phyloP scores from a whole-genome alignment of 2,888 invertebrate species.

The Podotricha telesiphe region DNA sequence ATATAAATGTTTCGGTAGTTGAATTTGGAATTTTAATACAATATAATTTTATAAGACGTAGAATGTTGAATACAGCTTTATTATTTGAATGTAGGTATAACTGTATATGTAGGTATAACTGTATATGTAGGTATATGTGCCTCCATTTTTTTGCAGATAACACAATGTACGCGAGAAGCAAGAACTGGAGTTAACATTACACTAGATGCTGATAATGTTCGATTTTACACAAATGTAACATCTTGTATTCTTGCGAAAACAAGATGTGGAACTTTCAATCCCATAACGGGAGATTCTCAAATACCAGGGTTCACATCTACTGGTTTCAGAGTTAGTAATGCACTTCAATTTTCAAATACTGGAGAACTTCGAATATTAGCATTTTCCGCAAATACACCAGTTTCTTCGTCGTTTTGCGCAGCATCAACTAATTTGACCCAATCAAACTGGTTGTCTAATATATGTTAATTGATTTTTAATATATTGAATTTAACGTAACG shows the following conservation, averaged over 20 bases:
- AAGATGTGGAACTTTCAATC: constrained; percentile 85
- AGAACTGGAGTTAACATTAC: constrained; percentile 77
- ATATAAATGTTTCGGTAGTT: too few relatives aligned
- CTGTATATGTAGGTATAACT: too few relatives aligned
- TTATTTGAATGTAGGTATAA: too few relatives aligned
- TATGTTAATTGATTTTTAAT: constrained; percentile 55
- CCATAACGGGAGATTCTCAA: constrained; percentile 86
- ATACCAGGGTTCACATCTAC: constrained; percentile 73
- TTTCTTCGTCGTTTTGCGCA: constrained; percentile 82
- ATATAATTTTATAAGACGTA: neutral
- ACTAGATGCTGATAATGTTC: constrained; percentile 77
- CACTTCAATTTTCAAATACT: constrained; percentile 80
- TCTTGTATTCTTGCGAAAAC: constrained; percentile 86
- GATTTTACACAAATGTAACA: constrained; percentile 85
- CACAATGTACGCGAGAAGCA: constrained; percentile 80
- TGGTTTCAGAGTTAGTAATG: constrained; percentile 75
- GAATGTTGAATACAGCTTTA: too few relatives aligned
- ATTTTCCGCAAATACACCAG: constrained; percentile 77
- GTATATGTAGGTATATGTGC: too few relatives aligned
- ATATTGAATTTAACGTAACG: neutral
- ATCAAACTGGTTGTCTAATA: constrained; percentile 76
- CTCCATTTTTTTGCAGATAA: constrained; percentile 66
- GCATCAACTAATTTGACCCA: constrained; percentile 78
- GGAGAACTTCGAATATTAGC: constrained; percentile 83
- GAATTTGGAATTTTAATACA: neutral